phyloP scores from a whole-genome alignment of 2,113 vertebrate genomes.

The Zosterops borbonicus region DNA sequence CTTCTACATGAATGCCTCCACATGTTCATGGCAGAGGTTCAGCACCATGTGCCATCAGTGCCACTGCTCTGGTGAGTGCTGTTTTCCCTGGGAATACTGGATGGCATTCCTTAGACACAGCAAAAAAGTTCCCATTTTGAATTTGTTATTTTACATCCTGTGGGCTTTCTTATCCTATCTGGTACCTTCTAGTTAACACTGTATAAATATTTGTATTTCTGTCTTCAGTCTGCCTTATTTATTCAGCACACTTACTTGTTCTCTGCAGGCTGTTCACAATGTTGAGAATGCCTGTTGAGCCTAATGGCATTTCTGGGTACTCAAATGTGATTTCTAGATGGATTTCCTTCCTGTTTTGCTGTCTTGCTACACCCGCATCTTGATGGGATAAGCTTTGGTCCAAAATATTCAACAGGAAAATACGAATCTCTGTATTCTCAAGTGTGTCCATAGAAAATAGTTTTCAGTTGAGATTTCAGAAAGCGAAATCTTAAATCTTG shows the following conservation, averaged over 20 bases:
- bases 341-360: background rate
- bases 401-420: background rate
- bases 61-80: accelerated
- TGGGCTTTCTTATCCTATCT: background rate
- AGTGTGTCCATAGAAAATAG: background rate
- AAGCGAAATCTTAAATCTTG: background rate
- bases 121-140: background rate
- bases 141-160: background rate
- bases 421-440: background rate
- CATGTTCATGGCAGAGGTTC: background rate
- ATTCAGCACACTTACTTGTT: background rate
- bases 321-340: background rate
- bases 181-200: background rate
- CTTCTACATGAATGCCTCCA: background rate
- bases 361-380: background rate
- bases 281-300: background rate
- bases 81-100: background rate
- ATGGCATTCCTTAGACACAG: background rate
- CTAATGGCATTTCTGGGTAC: background rate
- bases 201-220: background rate
- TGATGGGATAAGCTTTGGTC: background rate
- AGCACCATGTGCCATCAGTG: accelerated
- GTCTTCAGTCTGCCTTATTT: background rate
- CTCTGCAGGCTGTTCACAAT: background rate
- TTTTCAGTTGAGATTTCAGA: background rate